Base-by-base conservation (phyloP, 1,140 invertebrate genomes). In the Mesaphorura yosii region DNA sequence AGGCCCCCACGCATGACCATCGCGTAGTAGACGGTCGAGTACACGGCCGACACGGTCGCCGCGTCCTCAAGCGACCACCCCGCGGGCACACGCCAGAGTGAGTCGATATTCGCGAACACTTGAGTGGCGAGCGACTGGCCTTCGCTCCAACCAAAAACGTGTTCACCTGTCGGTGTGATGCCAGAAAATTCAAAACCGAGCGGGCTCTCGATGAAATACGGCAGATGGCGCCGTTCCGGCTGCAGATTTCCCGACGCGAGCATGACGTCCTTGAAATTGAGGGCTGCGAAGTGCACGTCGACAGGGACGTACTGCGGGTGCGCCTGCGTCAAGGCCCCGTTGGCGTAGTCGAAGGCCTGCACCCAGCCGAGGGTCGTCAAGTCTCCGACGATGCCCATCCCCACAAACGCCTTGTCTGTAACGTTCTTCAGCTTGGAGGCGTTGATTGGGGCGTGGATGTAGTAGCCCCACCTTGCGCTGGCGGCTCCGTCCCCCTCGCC, bases 1-100 rank as follows among this genome's bases (percentile, higher is more conserved):
- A 84, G 73, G 34, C 71, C 68, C 23, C 77, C 79, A 55, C 77
- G 67, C 28, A 76, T 66, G 37, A 79, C 65, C 10, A 83, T 66
- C 15, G 76, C 75, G 66, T 79, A 80, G 65, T 78, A 81, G 19
- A 67, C 86, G 0, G 88, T 92, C 41, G 77, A 76, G 65, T 92
- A 94, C 5, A 84, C 84, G 1, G 83, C 81, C 2, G 90, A 89
- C 0, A 95, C 76, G 1, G 88, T 89, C 0, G 86, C 85, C 2
- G 89, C 91, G 41, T 95, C 84, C 64, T 86, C 80, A 20, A 95
- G 68, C 1, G 75, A 77, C 90, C 89, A 94, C 4, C 77, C 64
- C 1, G 86, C 76, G 2, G 91, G 91, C 17, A 95, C 73, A 1
- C 77, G 64, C 87, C 87, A 93, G 14, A 78, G 61, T 1, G 87